Evolutionary conservation across 2,888 invertebrate species (phyloP), one percentile per base, ranked within the genome.

Genomic region (Pasiphila rectangulata): DNA sequence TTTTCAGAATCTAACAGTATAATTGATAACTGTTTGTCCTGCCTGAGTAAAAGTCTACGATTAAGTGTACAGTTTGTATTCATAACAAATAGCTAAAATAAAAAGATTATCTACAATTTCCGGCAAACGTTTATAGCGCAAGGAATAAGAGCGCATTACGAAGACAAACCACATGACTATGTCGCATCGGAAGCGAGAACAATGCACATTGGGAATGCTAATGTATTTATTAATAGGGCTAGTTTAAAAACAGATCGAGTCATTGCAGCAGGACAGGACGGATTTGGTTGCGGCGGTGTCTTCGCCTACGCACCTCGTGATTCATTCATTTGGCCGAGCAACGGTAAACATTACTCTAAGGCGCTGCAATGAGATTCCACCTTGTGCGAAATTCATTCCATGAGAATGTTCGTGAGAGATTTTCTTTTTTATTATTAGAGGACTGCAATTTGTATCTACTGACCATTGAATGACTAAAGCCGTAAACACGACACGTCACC

Each of bases 261-360:
- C 65, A 69, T 69, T 69, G 68, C 67, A 64, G 69, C 70, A 72
- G 69, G 72, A 72, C 74, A 64, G 73, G 67, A 79, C 77, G 54
- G 72, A 75, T 83, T 84, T 79, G 79, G 81, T 73, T 67, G 72
- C 64, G 63, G 68, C 60, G 58, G 62, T 64, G 69, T 61, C 64
- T 64, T 66, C 78, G 68, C 84, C 85, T 75, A 83, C 84, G 75
- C 74, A 57, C 50, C 75, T 68, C 72, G 79, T 85, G 86, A 86
- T 82, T 83, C 86, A 85, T 77, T 64, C 64, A 67, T 74, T 83
- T 81, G 79, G 82, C 81, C 56, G 75, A 71, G 64, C 67, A 77
- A 74, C 79, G 71, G 79, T 85, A 83, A 83, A 85, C 83, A 84
- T 77, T 78, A 78, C 70, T 70, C 78, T 83, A 69, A 63, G 63